Percentiles rank a stretch among this genome's conserved stretches.
These are phyloP conservation scores for Periophthalmodon schlosseri DNA, from an alignment of 2,113 vertebrate genomes.

Conservation along the genomic window DNA sequence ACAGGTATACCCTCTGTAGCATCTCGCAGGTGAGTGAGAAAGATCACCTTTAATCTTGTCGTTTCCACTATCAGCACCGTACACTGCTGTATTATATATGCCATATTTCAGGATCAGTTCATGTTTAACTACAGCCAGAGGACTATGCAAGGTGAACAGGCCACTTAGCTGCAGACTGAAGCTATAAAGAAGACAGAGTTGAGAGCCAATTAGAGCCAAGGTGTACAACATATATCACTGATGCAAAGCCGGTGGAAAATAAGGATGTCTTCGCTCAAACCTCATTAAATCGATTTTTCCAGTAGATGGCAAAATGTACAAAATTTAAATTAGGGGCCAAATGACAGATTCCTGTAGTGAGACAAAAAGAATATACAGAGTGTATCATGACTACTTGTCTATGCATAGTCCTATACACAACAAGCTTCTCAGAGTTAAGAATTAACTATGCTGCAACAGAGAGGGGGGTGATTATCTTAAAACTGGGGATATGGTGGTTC, in stretches of 20 bases:
- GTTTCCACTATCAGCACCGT: not conserved
- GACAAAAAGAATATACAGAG: not conserved
- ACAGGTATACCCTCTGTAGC: not conserved
- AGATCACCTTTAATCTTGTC: not conserved
- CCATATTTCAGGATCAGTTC: constrained; percentile 1
- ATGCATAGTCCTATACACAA: not conserved
- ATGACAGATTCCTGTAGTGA: not conserved
- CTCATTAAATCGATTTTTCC: not conserved
- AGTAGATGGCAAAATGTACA: not conserved
- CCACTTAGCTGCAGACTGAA: not conserved
- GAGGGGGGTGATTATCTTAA: no score
- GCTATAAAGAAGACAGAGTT: not conserved
- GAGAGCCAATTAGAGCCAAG: not conserved
- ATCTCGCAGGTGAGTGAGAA: constrained; percentile 8
- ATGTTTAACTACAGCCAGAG: constrained; percentile 26
- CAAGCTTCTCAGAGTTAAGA: not conserved
- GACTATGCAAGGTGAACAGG: constrained; percentile 43
- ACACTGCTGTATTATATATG: constrained; percentile 5
- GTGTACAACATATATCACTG: not conserved
- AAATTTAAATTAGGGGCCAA: not conserved
- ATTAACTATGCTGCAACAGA: no score
- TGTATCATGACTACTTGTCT: not conserved
- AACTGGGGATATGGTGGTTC: no score
- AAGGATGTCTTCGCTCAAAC: not conserved
- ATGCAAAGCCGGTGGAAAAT: not conserved